These are phyloP conservation scores for Scaptomyza pallida DNA, from an alignment of 1,140 invertebrate species.

Conservation along the genomic window DNA sequence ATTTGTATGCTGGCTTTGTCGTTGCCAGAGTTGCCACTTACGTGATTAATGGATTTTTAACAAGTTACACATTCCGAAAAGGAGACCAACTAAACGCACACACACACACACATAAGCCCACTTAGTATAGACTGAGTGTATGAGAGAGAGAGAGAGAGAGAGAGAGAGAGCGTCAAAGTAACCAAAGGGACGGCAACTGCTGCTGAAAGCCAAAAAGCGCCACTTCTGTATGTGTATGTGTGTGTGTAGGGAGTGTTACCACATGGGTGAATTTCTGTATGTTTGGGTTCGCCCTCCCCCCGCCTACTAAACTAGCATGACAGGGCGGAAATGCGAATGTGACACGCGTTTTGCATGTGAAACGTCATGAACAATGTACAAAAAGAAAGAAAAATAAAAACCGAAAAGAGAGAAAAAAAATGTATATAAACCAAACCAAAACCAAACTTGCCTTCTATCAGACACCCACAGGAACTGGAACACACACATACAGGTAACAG, in stretches of 20 bases:
- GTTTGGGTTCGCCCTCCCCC: slow-evolving; percentile 8
- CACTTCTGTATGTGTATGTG: slow-evolving; percentile 19
- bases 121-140: slow-evolving; percentile 52
- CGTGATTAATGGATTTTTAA: slow-evolving; percentile 84
- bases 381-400: slow-evolving; percentile 28
- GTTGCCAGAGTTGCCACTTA: slow-evolving; percentile 81
- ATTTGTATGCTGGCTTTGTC: slow-evolving; percentile 81
- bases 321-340: slow-evolving; percentile 80
- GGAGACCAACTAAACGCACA: slow-evolving; percentile 41
- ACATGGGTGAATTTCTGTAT: slow-evolving; percentile 5
- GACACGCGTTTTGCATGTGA: slow-evolving; percentile 83
- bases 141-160: too few species aligned
- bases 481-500: slow-evolving; percentile 18
- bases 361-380: slow-evolving; percentile 74
- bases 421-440: slow-evolving; percentile 12
- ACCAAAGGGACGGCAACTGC: slow-evolving; percentile 65
- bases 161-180: slow-evolving; percentile 67
- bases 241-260: slow-evolving; percentile 7
- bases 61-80: slow-evolving; percentile 73
- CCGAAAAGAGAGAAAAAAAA: too few species aligned
- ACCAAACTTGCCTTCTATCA: slow-evolving; percentile 24
- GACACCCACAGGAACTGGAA: slow-evolving; percentile 15
- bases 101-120: slow-evolving; percentile 47
- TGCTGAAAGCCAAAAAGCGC: slow-evolving; percentile 72
- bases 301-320: slow-evolving; percentile 75